Evolutionary conservation across 2,797 vertebrate species (phyloP), one percentile per base, ranked within the genome.

Genomic region (Artibeus jamaicensis): DNA sequence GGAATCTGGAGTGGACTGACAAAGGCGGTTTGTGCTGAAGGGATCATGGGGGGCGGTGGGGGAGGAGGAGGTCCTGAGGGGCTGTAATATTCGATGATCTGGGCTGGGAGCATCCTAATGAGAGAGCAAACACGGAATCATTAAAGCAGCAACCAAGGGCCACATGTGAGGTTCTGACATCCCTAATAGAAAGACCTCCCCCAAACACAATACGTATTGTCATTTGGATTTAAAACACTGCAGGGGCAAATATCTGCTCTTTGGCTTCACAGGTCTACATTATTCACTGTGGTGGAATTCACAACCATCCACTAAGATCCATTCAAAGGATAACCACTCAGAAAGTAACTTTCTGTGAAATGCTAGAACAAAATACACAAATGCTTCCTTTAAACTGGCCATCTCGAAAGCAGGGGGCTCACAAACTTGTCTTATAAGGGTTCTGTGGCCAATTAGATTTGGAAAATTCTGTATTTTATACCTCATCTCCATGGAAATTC

Each of bases 21-120:
- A 81, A 99, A 99, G 71, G 99, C 99, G 29, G 99, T 99, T 96
- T 99, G 99, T 94, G 99, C 99, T 71, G 99, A 99, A 91, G 99
- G 99, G 96, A 99, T 99, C 98, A 99, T 98, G 26, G 98, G 98
- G 0, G 98, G 98, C 0, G 98, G 98, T 1, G 98, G 98, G 37
- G 98, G 98, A 0, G 98, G 98, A 3, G 98, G 98, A 6, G 98
- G 98, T 93, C 98, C 98, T 48, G 98, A 91, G 82, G 98, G 98
- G 95, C 98, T 98, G 83, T 99, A 99, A 97, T 98, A 99, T 83
- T 99, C 99, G 96, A 98, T 98, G 89, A 99, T 98, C 97, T 99
- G 99, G 96, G 98, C 93, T n/a, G 99, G 98, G 42, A 98, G 98
- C 98, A 99, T 97, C 97, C 99, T 99, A 97, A 98, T 37, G 98